Evolutionary conservation across 2,888 invertebrate genomes (phyloP).

Genomic region (Creontiades dilutus): DNA sequence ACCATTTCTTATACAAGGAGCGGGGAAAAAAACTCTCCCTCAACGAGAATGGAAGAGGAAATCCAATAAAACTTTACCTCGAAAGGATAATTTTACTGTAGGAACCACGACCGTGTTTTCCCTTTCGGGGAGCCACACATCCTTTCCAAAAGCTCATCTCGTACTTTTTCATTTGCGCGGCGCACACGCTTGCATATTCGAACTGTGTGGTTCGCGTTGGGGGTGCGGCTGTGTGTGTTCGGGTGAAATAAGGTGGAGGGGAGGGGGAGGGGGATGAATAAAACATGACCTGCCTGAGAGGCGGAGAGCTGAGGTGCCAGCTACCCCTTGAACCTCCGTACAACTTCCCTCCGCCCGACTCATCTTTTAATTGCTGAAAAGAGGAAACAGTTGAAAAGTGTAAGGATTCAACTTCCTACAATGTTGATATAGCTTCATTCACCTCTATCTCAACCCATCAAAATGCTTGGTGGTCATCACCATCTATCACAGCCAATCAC

Average conservation of each 20-base stretch:
- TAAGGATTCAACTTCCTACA: too few relatives aligned
- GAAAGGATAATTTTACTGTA: conserved; percentile 54
- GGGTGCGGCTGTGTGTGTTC: not conserved
- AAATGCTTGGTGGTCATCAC: too few relatives aligned
- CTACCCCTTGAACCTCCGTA: not conserved
- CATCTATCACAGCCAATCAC: too few relatives aligned
- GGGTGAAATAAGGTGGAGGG: not conserved
- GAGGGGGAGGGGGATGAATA: conserved; percentile 11
- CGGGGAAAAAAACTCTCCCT: conserved; percentile 8
- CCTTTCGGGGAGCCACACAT: conserved; percentile 33
- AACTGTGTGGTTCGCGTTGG: not conserved
- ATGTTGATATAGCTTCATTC: too few relatives aligned
- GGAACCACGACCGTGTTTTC: conserved; percentile 36
- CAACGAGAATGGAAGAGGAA: conserved; percentile 34
- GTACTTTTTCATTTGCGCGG: conserved; percentile 47
- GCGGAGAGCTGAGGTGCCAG: not conserved
- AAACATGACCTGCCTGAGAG: conserved; percentile 31
- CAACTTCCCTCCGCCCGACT: not conserved
- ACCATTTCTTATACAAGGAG: not conserved
- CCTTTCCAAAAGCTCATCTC: conserved; percentile 51
- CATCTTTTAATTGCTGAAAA: conserved; percentile 12
- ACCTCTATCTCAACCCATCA: too few relatives aligned
- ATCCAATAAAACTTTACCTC: conserved; percentile 54
- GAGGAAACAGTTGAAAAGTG: not conserved
- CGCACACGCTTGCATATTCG: conserved; percentile 33